Base-by-base conservation (phyloP, 2,797 vertebrate species). In the Toxotes lorentzi region DNA sequence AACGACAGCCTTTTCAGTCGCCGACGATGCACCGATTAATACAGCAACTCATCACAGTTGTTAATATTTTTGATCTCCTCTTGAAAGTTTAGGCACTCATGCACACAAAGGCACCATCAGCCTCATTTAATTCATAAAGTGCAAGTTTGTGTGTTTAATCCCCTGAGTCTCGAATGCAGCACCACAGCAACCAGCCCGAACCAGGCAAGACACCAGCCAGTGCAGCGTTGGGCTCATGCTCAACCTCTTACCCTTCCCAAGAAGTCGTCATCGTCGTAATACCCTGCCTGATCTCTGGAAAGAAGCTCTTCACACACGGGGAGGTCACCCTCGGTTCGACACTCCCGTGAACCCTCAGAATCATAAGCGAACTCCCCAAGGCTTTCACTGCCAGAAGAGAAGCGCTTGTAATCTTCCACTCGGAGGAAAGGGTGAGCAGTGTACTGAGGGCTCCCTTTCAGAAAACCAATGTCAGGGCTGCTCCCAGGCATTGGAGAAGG, bases 191-290 rank as follows among this genome's bases (percentile, higher is more conserved):
- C 82, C 77, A 79, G 40, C 34, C 64, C 51, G 32, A 76, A 79
- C 43, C 53, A 73, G 78, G 81, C 72, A 62, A 72, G 57, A 78
- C 78, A 80, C 67, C 73, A 89, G 70, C 79, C 81, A 82, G 75
- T 61, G 70, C 82, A 86, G 80, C 35, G 58, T 58, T 34, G 56
- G 24, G 70, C 71, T 89, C 94, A 95, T 95, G 94, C 95, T 91
- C 66, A 65, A 72, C 73, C 27, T 72, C 89, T 95, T 95, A 98
- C 98, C 96, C 97, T 96, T 90, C 95, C 96, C 70, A 99, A 92
- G 71, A 95, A 93, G 66, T 95, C 93, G 48, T 94, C 92, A 57
- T 97, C 94, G 16, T 94, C 90, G 65, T 83, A 94, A 48, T 84
- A 93, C 72, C 90, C 95, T 85, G 89, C 92, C 50, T 88, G 86